Evolutionary conservation across 23 tunicate genomes (phyloP).

Genomic region (Ascidia mentula): DNA sequence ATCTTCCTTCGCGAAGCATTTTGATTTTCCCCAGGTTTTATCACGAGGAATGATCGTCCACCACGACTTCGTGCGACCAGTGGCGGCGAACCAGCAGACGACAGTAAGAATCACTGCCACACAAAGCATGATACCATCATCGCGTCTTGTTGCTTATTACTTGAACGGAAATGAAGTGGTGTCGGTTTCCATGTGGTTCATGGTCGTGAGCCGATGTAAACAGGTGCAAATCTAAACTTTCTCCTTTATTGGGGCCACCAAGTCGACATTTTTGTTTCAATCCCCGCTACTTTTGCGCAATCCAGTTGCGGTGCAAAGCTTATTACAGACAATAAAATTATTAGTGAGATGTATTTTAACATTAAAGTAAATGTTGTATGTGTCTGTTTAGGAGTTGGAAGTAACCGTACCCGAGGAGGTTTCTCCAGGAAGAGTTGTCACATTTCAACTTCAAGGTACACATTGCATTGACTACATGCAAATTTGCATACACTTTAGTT

Average conservation of each 20-base stretch:
- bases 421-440: conserved; percentile 20
- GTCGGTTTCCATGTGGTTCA: conserved; percentile 34
- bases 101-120: neutral
- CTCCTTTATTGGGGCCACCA: too few relatives aligned
- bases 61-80: conserved; percentile 20
- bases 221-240: too few relatives aligned
- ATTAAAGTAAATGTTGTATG: too few relatives aligned
- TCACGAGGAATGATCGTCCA: conserved; percentile 52
- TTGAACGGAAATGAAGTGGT: neutral
- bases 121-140: conserved; percentile 24
- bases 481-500: too few relatives aligned
- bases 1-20: too few relatives aligned
- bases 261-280: too few relatives aligned
- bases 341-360: too few relatives aligned
- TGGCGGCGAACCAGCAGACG: conserved; percentile 5
- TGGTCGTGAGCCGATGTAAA: conserved; percentile 33
- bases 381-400: conserved; percentile 32
- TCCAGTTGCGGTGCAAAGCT: too few relatives aligned
- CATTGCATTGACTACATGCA: too few relatives aligned
- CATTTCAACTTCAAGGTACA: conserved; percentile 24
- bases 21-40: too few relatives aligned
- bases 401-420: conserved; percentile 14
- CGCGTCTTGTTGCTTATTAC: conserved; percentile 45
- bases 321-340: too few relatives aligned
- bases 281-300: too few relatives aligned